These are phyloP conservation scores for Antheraea assamensis DNA, from an alignment of 2,888 invertebrate species.

Conservation along the genomic window DNA sequence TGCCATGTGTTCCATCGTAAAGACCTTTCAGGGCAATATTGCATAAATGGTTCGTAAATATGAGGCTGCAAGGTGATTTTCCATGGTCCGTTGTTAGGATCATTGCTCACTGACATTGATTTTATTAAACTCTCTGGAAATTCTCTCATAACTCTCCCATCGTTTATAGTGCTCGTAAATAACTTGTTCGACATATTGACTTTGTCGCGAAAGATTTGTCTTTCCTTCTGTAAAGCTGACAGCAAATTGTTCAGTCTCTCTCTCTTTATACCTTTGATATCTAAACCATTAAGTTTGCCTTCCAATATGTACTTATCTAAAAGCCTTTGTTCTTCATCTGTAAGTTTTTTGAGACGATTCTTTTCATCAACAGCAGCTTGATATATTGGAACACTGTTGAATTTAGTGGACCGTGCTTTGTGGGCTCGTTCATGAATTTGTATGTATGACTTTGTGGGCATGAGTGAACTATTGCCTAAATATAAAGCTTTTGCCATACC, in stretches of 20 bases:
- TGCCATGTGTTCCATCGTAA: constrained; percentile 94
- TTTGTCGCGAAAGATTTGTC: constrained; percentile 85
- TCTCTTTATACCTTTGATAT: constrained; percentile 80
- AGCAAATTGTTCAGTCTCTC: constrained; percentile 72
- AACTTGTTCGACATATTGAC: constrained; percentile 84
- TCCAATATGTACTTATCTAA: constrained; percentile 91
- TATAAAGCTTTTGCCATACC: constrained; percentile 93
- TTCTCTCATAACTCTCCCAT: constrained; percentile 85
- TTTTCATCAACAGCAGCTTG: constrained; percentile 84
- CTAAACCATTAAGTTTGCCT: constrained; percentile 91
- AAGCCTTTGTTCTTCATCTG: constrained; percentile 86
- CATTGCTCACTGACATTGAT: constrained; percentile 84
- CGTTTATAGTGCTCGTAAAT: constrained; percentile 86
- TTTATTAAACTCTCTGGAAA: constrained; percentile 88
- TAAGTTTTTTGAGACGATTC: constrained; percentile 67
- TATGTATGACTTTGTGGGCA: constrained; percentile 90
- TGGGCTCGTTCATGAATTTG: constrained; percentile 91
- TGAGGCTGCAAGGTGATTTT: constrained; percentile 88
- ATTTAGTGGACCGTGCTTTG: constrained; percentile 88
- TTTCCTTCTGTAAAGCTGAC: constrained; percentile 80
- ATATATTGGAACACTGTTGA: constrained; percentile 86
- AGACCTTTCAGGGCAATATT: constrained; percentile 91
- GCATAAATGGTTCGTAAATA: constrained; percentile 88
- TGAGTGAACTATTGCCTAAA: constrained; percentile 88
- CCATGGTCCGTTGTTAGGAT: constrained; percentile 91